These are phyloP conservation scores for Pristionchus entomophagus DNA, from an alignment of 2,888 invertebrate species.

Conservation along the genomic window DNA sequence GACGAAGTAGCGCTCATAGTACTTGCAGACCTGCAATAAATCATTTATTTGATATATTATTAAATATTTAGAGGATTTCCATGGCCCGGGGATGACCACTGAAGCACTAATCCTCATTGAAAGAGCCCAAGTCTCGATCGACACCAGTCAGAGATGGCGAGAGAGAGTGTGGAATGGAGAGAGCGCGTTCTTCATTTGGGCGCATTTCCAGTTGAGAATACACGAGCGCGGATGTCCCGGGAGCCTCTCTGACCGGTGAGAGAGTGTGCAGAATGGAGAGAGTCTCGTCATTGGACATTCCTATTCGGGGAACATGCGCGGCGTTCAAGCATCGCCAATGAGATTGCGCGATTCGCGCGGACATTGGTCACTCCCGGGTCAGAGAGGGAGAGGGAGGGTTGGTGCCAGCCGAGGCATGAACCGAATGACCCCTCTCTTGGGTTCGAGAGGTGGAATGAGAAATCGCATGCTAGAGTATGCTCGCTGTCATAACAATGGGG, in stretches of 20 bases:
- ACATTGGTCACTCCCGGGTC: neutral
- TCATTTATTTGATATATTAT: neutral
- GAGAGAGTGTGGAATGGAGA: no score
- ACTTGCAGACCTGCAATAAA: conserved; percentile 37
- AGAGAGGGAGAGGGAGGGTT: neutral
- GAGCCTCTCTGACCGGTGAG: neutral
- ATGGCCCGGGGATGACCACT: no score
- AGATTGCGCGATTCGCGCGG: conserved; percentile 15
- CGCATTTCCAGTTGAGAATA: no score
- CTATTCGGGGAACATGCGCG: neutral
- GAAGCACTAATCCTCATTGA: no score
- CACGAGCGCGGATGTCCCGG: neutral
- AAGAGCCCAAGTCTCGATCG: no score
- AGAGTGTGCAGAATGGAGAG: neutral
- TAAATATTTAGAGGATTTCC: neutral
- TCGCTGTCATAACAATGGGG: no score
- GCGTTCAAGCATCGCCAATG: neutral
- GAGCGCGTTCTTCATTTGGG: no score
- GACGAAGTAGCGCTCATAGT: conserved; percentile 29
- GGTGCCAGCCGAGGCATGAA: neutral
- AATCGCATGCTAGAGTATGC: no score
- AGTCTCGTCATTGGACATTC: neutral
- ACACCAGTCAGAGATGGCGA: no score
- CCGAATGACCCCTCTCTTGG: no score
- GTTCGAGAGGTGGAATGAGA: no score